These are phyloP conservation scores for Apis florea DNA, from an alignment of 1,140 invertebrate species.

Conservation along the genomic window DNA sequence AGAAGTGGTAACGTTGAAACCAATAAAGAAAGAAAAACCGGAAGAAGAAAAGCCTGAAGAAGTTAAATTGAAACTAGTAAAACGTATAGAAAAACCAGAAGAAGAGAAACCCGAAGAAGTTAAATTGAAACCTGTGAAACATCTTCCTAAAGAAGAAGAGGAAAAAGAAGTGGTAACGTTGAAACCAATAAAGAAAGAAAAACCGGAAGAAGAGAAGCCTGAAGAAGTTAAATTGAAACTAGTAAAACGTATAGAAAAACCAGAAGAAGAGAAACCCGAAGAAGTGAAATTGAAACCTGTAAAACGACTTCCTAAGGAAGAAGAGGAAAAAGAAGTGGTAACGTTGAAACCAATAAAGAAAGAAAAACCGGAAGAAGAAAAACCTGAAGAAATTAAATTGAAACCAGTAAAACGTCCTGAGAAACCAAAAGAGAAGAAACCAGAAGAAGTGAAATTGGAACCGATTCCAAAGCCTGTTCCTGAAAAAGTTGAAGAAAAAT, in stretches of 20 bases:
- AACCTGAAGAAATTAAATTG: slow-evolving; percentile 62
- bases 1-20: slow-evolving; percentile 39
- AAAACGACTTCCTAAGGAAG: slow-evolving; percentile 31
- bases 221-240: background rate
- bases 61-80: slow-evolving; percentile 77
- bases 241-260: background rate
- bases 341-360: slow-evolving; percentile 28
- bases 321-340: slow-evolving; percentile 42
- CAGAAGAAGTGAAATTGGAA: slow-evolving; percentile 59
- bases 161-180: slow-evolving; percentile 50
- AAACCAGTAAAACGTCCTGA: slow-evolving; percentile 60
- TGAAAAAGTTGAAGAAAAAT: slow-evolving; percentile 37
- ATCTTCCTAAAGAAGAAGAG: slow-evolving; percentile 65
- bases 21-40: slow-evolving; percentile 32
- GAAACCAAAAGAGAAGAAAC: slow-evolving; percentile 59
- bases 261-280: background rate
- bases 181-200: slow-evolving; percentile 69
- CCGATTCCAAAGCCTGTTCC: slow-evolving; percentile 46
- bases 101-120: slow-evolving; percentile 66
- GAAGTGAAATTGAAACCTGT: background rate
- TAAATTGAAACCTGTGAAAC: slow-evolving; percentile 77
- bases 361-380: slow-evolving; percentile 45
- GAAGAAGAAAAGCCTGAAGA: slow-evolving; percentile 65
- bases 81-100: slow-evolving; percentile 69
- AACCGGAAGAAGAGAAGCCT: slow-evolving; percentile 30